Evolutionary conservation across 2,113 vertebrate species (phyloP).

Genomic region (Coturnix japonica): DNA sequence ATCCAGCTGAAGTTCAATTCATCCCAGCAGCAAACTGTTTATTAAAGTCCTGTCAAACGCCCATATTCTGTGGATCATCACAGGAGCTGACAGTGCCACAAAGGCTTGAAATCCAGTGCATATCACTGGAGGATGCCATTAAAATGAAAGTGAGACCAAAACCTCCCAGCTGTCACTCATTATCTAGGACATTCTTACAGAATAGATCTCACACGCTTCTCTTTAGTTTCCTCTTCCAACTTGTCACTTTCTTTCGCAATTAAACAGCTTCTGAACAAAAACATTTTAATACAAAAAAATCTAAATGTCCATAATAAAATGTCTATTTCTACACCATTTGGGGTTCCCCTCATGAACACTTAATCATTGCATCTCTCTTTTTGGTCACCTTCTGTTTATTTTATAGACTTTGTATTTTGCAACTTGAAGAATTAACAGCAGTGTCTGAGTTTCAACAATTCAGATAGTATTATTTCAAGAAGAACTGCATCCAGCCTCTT

Average conservation of each 20-base stretch:
- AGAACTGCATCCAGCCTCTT: background rate
- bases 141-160: conserved; percentile 70
- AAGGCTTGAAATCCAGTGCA: conserved; percentile 64
- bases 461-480: background rate
- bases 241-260: background rate
- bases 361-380: background rate
- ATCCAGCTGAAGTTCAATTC: conserved; percentile 61
- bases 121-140: conserved; percentile 65
- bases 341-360: background rate
- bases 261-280: background rate
- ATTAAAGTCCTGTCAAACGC: conserved; percentile 70
- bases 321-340: background rate
- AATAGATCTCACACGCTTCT: conserved; percentile 14
- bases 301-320: background rate
- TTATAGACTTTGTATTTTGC: conserved; percentile 1
- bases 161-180: conserved; percentile 59
- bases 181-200: conserved; percentile 67
- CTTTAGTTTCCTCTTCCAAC: conserved; percentile 18
- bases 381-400: conserved; percentile 7
- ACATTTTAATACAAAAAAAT: background rate
- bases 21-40: conserved; percentile 64
- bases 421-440: conserved; percentile 11
- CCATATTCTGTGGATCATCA: conserved; percentile 49
- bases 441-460: conserved; percentile 1
- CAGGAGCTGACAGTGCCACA: conserved; percentile 44